Base-by-base conservation (phyloP, 2,888 invertebrate genomes). In the Himalopsyche tibetana region DNA sequence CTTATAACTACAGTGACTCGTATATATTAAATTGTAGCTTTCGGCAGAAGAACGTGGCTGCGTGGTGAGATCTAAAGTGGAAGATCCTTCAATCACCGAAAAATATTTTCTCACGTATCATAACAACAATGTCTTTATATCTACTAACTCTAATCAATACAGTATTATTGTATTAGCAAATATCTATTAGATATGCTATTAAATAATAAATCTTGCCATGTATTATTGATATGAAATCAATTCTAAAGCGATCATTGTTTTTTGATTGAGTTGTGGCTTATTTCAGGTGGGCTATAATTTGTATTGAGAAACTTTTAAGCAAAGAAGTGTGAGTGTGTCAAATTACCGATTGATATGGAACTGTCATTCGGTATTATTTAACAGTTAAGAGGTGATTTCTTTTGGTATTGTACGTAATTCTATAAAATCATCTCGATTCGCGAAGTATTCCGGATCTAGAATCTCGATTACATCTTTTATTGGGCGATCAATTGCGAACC, bases 401-500 rank as follows among this genome's bases (percentile, higher is more conserved):
- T 63, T 63, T 28, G 63, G 19, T 63, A 19, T 63, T 28, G 63
- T 63, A 19, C 63, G 19, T 63, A 63, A 63, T 63, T 63, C 63
- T 63, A 63, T 63, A 63, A 63, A 63, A 63, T 63, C 63, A 63
- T 63, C 63, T 63, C 63, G 63, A 63, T 63, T 63, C 63, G 63
- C 63, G 63, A 63, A 63, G 63, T 63, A 63, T 63, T 63, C 63
- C 63, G 63, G 63, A 63, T 63, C 19, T 63, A 63, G 63, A 51
- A 55, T 63, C 63, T 63, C 63, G 19, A 63, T 63, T 63, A 63
- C 63, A 63, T 63, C 63, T 63, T 63, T 63, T 63, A 63, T 63
- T 63, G 63, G 63, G 63, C 63, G 63, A 63, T 63, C 63, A 63
- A 63, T 63, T 63, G 63, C 63, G 63, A 63, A 28, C 63, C 63